These are phyloP conservation scores for Crotalus tigris DNA, from an alignment of 2,113 vertebrate genomes.

Conservation along the genomic window DNA sequence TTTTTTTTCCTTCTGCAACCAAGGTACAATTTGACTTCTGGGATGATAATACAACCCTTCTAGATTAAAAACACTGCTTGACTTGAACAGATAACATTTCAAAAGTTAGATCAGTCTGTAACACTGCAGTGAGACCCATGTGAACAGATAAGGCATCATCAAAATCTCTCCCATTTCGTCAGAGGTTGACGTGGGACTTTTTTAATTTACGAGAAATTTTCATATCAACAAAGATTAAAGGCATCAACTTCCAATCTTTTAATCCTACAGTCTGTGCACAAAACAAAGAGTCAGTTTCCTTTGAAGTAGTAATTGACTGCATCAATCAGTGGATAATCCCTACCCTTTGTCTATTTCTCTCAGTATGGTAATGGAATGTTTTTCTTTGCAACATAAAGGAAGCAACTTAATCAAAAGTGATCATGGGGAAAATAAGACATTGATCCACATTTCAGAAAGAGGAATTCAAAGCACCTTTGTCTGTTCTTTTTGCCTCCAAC, in stretches of 20 bases:
- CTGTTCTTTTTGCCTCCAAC: conserved; percentile 6
- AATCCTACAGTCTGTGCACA: conserved; percentile 66
- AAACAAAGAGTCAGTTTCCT: conserved; percentile 67
- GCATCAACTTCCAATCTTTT: conserved; percentile 69
- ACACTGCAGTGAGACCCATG: conserved; percentile 64
- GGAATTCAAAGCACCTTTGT: conserved; percentile 6
- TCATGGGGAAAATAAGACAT: conserved; percentile 25
- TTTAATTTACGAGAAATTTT: conserved; percentile 68
- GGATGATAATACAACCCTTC: background rate
- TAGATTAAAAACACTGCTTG: conserved; percentile 71
- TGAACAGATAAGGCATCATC: conserved; percentile 63
- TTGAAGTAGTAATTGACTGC: conserved; percentile 80
- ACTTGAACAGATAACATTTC: conserved; percentile 66
- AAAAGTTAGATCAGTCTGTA: conserved; percentile 65
- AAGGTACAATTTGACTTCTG: background rate
- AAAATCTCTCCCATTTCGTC: conserved; percentile 70
- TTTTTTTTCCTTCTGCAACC: background rate
- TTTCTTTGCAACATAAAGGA: conserved; percentile 35
- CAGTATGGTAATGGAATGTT: conserved; percentile 68
- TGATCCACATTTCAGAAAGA: conserved; percentile 35
- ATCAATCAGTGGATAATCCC: conserved; percentile 72
- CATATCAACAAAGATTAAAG: conserved; percentile 69
- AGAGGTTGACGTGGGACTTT: conserved; percentile 59
- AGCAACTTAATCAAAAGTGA: conserved; percentile 40
- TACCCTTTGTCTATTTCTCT: conserved; percentile 65